Evolutionary conservation across 2,113 vertebrate genomes (phyloP).

Genomic region (Neopipo cinnamomea): DNA sequence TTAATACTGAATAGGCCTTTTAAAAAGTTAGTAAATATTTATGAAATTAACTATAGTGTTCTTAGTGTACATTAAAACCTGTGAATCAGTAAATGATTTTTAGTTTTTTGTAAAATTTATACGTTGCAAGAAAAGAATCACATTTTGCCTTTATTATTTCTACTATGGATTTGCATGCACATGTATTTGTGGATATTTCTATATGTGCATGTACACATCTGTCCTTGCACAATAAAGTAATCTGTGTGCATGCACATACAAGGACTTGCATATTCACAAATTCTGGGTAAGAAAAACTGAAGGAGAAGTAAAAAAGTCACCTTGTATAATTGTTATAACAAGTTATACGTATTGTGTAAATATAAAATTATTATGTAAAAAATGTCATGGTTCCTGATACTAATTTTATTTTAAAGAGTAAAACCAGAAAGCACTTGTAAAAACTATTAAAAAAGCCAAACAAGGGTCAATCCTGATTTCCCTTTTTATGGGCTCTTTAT

Average conservation of each 20-base stretch:
- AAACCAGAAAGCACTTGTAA: not conserved
- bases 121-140: not conserved
- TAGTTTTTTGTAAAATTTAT: not conserved
- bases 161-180: not conserved
- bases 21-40: conserved; percentile 22
- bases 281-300: not conserved
- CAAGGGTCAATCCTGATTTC: not conserved
- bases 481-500: not conserved
- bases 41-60: not conserved
- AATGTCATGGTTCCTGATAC: not conserved
- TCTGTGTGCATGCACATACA: not conserved
- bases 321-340: not conserved
- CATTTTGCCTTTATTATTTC: not conserved
- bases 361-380: not conserved
- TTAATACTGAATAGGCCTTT: not conserved
- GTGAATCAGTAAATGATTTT: not conserved
- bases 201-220: not conserved
- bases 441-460: not conserved
- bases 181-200: not conserved
- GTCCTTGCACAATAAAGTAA: not conserved
- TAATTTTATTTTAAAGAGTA: not conserved
- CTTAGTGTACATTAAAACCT: not conserved
- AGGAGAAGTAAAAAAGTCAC: not conserved
- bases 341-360: not conserved
- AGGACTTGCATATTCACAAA: not conserved